Conservation (phyloP, 2,797 vertebrate species). For the Eremophila alpestris region DNA sequence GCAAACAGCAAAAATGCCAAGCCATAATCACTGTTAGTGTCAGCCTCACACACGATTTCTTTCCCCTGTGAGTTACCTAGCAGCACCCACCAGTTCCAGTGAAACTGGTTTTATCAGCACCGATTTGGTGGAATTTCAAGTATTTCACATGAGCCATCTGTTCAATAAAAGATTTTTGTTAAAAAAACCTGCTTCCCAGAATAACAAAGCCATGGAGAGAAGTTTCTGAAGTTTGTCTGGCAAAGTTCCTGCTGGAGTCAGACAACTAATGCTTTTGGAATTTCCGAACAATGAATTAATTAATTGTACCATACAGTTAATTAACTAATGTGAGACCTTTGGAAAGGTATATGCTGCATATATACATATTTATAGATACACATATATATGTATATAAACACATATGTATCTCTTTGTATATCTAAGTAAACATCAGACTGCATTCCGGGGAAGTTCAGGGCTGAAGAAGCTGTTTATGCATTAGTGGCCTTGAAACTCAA, state of each 20-base stretch:
- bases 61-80: neutral
- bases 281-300: slow-evolving; percentile 37
- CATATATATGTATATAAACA: neutral
- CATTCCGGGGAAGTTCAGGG: neutral
- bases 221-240: slow-evolving; percentile 8
- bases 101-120: slow-evolving; percentile 4
- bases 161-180: neutral
- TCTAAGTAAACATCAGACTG: neutral
- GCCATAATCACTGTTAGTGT: neutral
- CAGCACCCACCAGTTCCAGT: neutral
- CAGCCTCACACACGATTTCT: neutral
- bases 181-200: neutral
- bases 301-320: neutral
- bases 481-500: slow-evolving; percentile 2
- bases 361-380: neutral
- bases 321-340: slow-evolving; percentile 4
- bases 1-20: neutral
- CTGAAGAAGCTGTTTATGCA: slow-evolving; percentile 5
- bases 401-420: neutral
- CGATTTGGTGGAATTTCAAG: slow-evolving; percentile 6
- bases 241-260: slow-evolving; percentile 6
- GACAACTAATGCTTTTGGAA: slow-evolving; percentile 14
- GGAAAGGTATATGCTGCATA: neutral
- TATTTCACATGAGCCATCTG: slow-evolving; percentile 34
- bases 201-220: neutral